Percentiles rank a stretch among this genome's conserved stretches.
These are phyloP conservation scores for Lasioglossum lativentre DNA, from an alignment of 2,888 invertebrate genomes.

Conservation along the genomic window DNA sequence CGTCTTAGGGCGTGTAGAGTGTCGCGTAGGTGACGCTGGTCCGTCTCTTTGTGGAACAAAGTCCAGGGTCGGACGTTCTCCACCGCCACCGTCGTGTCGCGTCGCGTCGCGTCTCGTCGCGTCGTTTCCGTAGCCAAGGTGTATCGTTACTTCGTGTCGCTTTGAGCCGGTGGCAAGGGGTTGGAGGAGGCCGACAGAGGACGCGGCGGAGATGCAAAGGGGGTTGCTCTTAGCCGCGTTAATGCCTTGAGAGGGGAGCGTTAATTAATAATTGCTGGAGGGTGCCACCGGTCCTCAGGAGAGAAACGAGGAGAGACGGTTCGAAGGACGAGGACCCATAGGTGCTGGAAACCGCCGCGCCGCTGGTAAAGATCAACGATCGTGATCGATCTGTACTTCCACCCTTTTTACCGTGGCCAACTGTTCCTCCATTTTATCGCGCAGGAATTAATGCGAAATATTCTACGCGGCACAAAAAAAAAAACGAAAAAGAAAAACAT, in stretches of 20 bases:
- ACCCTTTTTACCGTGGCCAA: not conserved
- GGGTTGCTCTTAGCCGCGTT: constrained; percentile 83
- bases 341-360: constrained; percentile 47
- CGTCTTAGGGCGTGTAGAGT: constrained; percentile 66
- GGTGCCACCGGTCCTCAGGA: constrained; percentile 72
- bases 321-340: constrained; percentile 56
- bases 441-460: not conserved
- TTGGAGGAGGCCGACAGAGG: constrained; percentile 63
- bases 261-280: constrained; percentile 84
- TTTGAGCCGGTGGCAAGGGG: constrained; percentile 79
- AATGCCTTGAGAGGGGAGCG: constrained; percentile 84
- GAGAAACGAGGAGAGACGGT: constrained; percentile 36
- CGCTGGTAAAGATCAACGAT: constrained; percentile 57
- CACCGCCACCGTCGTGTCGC: constrained; percentile 40
- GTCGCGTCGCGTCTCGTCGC: constrained; percentile 59
- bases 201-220: constrained; percentile 66
- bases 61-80: constrained; percentile 72
- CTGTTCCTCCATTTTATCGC: constrained; percentile 6
- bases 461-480: not conserved
- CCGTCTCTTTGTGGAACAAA: constrained; percentile 77
- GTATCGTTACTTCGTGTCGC: constrained; percentile 82
- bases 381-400: constrained; percentile 32
- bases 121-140: constrained; percentile 76
- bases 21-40: constrained; percentile 54
- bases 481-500: not conserved